phyloP scores from a whole-genome alignment of 2,888 invertebrate species.

The Willowsia nigromaculata region DNA sequence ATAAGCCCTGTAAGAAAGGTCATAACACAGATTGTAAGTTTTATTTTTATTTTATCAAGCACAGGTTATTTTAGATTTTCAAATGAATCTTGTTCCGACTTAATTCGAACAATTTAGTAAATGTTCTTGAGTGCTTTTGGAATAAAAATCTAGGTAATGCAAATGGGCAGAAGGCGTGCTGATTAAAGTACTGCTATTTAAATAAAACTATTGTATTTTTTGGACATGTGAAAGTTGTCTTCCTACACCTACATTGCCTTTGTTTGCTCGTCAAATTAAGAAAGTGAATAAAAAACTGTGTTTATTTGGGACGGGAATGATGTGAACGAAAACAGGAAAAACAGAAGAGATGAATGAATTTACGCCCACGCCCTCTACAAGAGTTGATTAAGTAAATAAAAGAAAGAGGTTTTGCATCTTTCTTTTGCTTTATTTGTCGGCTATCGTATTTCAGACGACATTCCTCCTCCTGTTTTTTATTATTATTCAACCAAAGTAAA shows the following conservation, averaged over 20 bases:
- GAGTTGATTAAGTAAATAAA: not conserved
- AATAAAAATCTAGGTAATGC: too few relatives aligned
- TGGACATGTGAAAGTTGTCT: too few relatives aligned
- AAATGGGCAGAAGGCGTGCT: too few relatives aligned
- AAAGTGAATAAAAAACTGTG: not conserved
- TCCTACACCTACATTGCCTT: too few relatives aligned
- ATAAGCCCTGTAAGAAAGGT: constrained; percentile 2
- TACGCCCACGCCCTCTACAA: not conserved
- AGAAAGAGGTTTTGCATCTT: not conserved
- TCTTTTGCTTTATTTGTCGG: not conserved
- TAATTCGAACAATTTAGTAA: too few relatives aligned
- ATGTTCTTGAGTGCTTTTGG: too few relatives aligned
- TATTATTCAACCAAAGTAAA: not conserved
- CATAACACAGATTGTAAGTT: not conserved
- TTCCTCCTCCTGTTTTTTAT: not conserved
- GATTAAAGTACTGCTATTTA: too few relatives aligned
- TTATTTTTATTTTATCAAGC: too few relatives aligned
- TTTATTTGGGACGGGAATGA: not conserved
- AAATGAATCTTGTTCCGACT: too few relatives aligned
- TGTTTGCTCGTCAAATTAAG: constrained; percentile 2
- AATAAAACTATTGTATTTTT: too few relatives aligned
- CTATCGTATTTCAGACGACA: not conserved
- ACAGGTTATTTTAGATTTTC: too few relatives aligned
- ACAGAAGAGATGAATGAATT: not conserved
- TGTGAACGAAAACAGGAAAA: not conserved